A percentile compares a stretch with the other conserved stretches of the same genome.
Evolutionary conservation across 2,888 invertebrate species (phyloP).

Genomic region (Lasioglossum leucozonium): DNA sequence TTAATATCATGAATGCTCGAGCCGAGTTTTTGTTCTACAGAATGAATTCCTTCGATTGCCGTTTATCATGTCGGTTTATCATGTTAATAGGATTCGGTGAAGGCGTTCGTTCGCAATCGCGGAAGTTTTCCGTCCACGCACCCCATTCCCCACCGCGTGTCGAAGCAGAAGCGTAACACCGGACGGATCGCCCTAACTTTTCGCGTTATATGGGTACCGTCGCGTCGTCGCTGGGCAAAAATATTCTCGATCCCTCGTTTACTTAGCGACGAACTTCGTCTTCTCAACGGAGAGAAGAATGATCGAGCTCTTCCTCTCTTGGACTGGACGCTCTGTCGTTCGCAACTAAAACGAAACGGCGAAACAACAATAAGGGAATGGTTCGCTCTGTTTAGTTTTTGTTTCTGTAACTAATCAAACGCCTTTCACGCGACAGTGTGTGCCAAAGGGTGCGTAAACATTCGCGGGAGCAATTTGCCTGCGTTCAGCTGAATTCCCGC

Average conservation of each 20-base stretch:
- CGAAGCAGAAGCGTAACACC: not conserved
- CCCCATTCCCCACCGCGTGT: not conserved
- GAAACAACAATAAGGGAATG: constrained; percentile 1
- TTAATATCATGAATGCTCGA: not conserved
- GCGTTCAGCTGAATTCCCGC: not conserved
- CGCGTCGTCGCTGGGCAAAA: not conserved
- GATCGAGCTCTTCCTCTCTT: not conserved
- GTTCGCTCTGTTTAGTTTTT: not conserved
- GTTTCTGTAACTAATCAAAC: not conserved
- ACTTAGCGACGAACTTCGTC: not conserved
- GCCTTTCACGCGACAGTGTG: not conserved
- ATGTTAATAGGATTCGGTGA: not conserved
- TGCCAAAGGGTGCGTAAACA: not conserved
- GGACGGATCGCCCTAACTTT: not conserved
- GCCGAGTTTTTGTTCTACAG: not conserved
- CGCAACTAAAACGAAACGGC: not conserved
- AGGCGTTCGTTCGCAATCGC: not conserved
- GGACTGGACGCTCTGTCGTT: not conserved
- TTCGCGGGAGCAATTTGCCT: not conserved
- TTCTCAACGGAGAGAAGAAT: not conserved
- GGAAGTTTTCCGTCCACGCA: constrained; percentile 6
- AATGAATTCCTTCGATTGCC: not conserved
- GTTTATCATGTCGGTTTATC: not conserved
- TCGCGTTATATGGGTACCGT: not conserved
- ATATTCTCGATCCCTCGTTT: constrained; percentile 1